Evolutionary conservation across 2,888 invertebrate genomes (phyloP).

Genomic region (Drosophila stalkeri): DNA sequence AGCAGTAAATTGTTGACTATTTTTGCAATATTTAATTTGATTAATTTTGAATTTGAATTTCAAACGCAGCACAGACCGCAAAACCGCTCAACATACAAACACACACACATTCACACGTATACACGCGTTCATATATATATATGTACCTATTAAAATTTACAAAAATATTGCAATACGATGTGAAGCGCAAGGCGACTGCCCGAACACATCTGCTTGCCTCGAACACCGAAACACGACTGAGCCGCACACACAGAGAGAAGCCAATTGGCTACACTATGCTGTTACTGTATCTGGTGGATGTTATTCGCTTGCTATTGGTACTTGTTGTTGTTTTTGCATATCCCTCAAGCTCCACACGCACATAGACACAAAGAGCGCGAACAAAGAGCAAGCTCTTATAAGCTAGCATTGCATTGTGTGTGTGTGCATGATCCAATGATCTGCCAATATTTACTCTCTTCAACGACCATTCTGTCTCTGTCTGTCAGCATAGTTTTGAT

Average conservation of each 20-base stretch:
- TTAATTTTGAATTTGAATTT: conserved; percentile 29
- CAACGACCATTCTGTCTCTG: background rate
- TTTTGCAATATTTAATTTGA: conserved; percentile 30
- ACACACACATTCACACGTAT: conserved; percentile 14
- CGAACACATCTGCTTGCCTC: conserved; percentile 24
- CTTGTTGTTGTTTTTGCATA: conserved; percentile 17
- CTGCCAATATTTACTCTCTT: conserved; percentile 14
- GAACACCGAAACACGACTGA: conserved; percentile 60
- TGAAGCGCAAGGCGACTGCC: conserved; percentile 10
- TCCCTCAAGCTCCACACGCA: conserved; percentile 23
- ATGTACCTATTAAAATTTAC: conserved; percentile 42
- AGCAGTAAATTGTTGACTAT: conserved; percentile 23
- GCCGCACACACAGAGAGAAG: conserved; percentile 20
- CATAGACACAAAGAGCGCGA: conserved; percentile 21
- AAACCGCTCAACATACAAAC: conserved; percentile 10
- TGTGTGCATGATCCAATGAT: conserved; percentile 28
- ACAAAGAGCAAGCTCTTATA: conserved; percentile 24
- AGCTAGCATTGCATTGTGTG: conserved; percentile 3
- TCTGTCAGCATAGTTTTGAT: background rate
- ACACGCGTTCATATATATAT: conserved; percentile 31
- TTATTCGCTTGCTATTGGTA: conserved; percentile 21
- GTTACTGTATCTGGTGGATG: conserved; percentile 52
- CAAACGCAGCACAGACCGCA: conserved; percentile 28
- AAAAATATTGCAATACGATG: conserved; percentile 49
- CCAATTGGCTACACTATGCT: conserved; percentile 44